Evolutionary conservation across 2,888 invertebrate genomes (phyloP), one percentile per base, ranked within the genome.

Genomic region (Ethmia dodecea): DNA sequence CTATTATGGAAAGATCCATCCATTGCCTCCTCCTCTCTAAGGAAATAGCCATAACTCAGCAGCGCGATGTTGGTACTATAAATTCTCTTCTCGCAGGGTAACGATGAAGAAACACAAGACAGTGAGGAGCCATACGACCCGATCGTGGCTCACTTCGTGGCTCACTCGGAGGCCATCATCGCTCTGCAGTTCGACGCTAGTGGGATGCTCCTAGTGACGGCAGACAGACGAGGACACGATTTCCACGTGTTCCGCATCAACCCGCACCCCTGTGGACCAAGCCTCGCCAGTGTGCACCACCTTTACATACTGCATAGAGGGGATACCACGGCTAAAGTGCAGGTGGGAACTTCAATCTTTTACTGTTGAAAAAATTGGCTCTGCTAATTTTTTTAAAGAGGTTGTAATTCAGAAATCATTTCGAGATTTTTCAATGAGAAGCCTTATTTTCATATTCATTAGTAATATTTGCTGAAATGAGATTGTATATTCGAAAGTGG

Each of bases 171-270:
- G 53, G 94, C 97, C 2, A 91, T 98, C 35, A 94, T 96, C 26
- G 93, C 94, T 16, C 88, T 98, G 86, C 90, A 93, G 60, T 98
- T 98, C 72, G 97, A 98, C 76, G 91, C 93, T 28, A 95, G 95
- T 35, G 98, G 98, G 28, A 91, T 94, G 83, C 75, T 98, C 39
- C 86, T 98, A 27, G 88, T 98, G 48, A 97, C 97, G 1, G 96
- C 97, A 0, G 98, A 98, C 73, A 92, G 92, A 50, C 89, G 95
- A 13, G 98, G 98, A 0, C 96, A 98, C 63, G 95, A 97, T 68
- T 99, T 99, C 86, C 95, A 99, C 75, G 90, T 99, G 52, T 99
- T 98, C 80, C 89, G 96, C 38, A 91, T 99, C 50, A 94, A 97
- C 63, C 94, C 98, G 0, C 98, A 98, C 86, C 95, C 97, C 0